Base-by-base conservation (phyloP, 1,140 invertebrate species). In the Dryas iulia region DNA sequence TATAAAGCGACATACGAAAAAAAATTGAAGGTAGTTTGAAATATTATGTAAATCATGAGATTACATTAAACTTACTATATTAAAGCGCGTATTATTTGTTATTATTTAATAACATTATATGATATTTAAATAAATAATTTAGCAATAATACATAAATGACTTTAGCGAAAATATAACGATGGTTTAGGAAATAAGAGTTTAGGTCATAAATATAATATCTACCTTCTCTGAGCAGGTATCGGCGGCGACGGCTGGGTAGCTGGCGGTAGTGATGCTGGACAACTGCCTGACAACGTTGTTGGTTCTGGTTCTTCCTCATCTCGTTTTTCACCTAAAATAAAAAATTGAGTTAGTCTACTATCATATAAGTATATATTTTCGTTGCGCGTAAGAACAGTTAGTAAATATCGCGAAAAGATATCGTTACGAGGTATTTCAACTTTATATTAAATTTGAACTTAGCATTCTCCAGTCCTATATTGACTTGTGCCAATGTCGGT, bases 151-250 rank as follows among this genome's bases (percentile, higher is more conserved):
- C 8, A 47, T 47, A 3, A 18, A 47, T n/a, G n/a, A n/a, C n/a
- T 47, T 47, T 47, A 47, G 39, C 14, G 14, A 47, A 47, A n/a
- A n/a, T 47, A 47, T 47, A 14, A 7, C 6, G 2, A 3, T 18
- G 39, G 14, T 47, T 47, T 18, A 8, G 14, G 12, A 18, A n/a
- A 7, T 0, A 47, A 21, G 8, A 8, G 39, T 47, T 47, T 6
- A 10, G 8, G 0, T 8, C 1, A 7, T 47, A 18, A 39, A n/a
- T 6, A 39, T 7, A 21, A n/a, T 21, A 14, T 21, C 61, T 87
- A 91, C 89, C 89, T 91, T 81, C 89, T 79, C 66, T 91, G 89
- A 58, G 89, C 87, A 11, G 89, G 89, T 30, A 90, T 77, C 5
- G 89, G 89, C 28, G 85, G 82, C 8, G 89, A 84, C 1, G 86